Percentiles rank a stretch among this genome's conserved stretches.
Evolutionary conservation across 2,113 vertebrate genomes (phyloP).

Genomic region (Chelonoidis abingdonii): DNA sequence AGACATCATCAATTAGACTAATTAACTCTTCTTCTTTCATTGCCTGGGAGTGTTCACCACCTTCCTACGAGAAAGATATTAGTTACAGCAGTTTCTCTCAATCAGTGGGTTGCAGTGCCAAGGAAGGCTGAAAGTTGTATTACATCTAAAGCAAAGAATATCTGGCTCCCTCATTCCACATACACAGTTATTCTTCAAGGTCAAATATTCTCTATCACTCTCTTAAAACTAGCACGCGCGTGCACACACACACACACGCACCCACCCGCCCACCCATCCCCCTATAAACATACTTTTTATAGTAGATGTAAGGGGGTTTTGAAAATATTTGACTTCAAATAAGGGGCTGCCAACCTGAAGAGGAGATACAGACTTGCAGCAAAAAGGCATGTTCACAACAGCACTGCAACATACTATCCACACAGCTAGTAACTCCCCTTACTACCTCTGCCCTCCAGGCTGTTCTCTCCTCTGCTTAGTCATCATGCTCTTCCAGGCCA

Average conservation of each 20-base stretch:
- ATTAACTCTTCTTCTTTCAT: slow-evolving; percentile 95
- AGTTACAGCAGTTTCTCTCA: background rate
- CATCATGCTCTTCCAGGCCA: background rate
- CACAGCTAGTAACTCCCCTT: background rate
- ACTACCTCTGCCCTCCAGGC: background rate
- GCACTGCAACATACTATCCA: background rate
- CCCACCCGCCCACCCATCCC: too few relatives aligned
- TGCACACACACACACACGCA: too few relatives aligned
- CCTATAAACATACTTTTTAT: background rate
- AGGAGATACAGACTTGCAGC: background rate
- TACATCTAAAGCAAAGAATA: background rate
- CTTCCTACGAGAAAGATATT: slow-evolving; percentile 79
- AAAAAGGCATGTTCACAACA: background rate
- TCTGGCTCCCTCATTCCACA: background rate
- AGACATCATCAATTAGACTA: slow-evolving; percentile 91
- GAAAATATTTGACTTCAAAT: background rate
- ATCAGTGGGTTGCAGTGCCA: background rate
- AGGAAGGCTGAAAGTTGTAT: background rate
- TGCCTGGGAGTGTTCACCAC: slow-evolving; percentile 80
- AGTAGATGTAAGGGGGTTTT: background rate
- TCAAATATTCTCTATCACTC: background rate
- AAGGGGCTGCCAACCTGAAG: background rate
- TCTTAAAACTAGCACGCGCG: background rate
- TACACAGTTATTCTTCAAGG: background rate
- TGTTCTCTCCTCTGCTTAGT: background rate